A percentile compares a stretch with the other conserved stretches of the same genome.
These are phyloP conservation scores for Heterohyrax brucei DNA, from an alignment of 2,797 vertebrate species.

Conservation along the genomic window DNA sequence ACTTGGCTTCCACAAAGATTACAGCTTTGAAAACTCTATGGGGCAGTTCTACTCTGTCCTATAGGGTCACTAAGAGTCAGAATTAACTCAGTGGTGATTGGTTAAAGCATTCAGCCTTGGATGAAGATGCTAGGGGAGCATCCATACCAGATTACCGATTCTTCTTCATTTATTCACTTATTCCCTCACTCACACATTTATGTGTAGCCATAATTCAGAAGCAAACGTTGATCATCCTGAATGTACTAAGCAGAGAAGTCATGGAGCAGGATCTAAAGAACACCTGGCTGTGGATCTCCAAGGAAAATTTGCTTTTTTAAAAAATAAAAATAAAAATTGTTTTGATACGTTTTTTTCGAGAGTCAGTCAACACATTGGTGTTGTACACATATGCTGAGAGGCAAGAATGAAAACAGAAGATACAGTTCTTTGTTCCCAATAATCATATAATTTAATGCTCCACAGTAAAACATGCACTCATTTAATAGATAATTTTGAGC, in stretches of 20 bases:
- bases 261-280: not conserved
- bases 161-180: not conserved
- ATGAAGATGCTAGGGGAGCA: not conserved
- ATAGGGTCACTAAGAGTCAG: too few species aligned
- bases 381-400: not conserved
- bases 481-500: not conserved
- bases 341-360: constrained; percentile 37
- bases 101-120: not conserved
- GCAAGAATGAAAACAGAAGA: not conserved
- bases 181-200: not conserved
- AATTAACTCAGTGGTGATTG: too few species aligned
- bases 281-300: not conserved
- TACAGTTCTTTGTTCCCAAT: not conserved
- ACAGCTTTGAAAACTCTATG: too few species aligned
- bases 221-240: not conserved
- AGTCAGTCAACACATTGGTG: not conserved
- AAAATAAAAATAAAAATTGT: not conserved
- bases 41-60: too few species aligned
- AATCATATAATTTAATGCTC: constrained; percentile 2
- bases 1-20: too few species aligned
- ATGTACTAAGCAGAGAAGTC: not conserved
- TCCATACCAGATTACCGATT: not conserved
- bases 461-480: not conserved
- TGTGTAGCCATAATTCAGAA: constrained; percentile 26
- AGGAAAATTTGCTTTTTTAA: not conserved